Evolutionary conservation across 2,113 vertebrate species (phyloP), one percentile per base, ranked within the genome.

Genomic region (Hiodon tergisus): DNA sequence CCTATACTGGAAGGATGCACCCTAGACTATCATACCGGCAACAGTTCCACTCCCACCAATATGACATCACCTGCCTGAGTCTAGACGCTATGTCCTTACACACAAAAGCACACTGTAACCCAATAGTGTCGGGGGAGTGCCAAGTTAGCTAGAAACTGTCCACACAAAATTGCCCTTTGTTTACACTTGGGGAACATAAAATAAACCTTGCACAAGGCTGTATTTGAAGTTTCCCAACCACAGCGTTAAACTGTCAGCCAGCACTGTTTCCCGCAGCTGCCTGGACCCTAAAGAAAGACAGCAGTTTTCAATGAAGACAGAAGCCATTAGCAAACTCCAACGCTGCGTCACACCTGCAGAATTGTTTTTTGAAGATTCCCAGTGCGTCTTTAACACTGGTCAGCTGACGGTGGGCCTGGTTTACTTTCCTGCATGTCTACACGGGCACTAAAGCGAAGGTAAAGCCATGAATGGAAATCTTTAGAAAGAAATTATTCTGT

Each of bases 61-160:
- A 58, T 89, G 85, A 89, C 85, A 87, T 91, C 85, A 81, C 63
- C 76, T 79, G 81, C 78, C 83, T 81, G 83, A 80, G 86, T 84
- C 52, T 70, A 85, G 80, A 87, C 59, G 8, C 74, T 81, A 76
- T 79, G 81, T 83, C 81, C 79, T 70, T 10, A 81, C 80, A 70
- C 65, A 84, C 65, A 79, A 80, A 87, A 87, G 55, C 70, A 81
- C 83, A 62, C 71, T 67, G 81, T 78, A 52, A 77, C 73, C 81
- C 72, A 80, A 83, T 65, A 3, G 31, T 55, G 55, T 77, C 71
- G 83, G 74, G 62, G 62, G 65, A 78, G 83, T 7, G 83, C 83
- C 73, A 81, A 78, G 80, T 83, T 86, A 85, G 81, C 78, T 46
- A 11, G 81, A 81, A 79, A 78, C 50, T 31, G 57, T 71, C 50